These are phyloP conservation scores for Ciona savignyi DNA, from an alignment of 23 tunicate genomes.

Conservation along the genomic window DNA sequence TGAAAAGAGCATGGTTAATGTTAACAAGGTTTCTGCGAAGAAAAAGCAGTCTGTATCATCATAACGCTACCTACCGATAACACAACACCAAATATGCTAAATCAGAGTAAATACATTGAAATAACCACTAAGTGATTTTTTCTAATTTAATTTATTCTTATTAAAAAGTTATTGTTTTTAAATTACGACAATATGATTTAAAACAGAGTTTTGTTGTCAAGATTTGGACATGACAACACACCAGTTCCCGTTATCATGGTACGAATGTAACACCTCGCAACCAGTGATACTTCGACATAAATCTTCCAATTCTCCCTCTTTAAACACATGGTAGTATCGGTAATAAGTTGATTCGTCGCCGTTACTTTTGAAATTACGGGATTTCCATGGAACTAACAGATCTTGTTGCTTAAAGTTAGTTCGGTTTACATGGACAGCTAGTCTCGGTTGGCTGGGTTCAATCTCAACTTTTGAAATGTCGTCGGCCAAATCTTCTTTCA, in stretches of 20 bases:
- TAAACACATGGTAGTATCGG: slow-evolving; percentile 95
- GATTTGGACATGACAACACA: slow-evolving; percentile 57
- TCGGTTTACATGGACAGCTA: slow-evolving; percentile 63
- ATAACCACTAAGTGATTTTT: too few species aligned
- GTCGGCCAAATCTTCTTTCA: slow-evolving; percentile 26
- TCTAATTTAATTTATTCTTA: too few species aligned
- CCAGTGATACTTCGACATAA: slow-evolving; percentile 23
- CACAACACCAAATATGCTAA: too few species aligned
- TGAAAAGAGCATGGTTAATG: too few species aligned
- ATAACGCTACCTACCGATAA: too few species aligned
- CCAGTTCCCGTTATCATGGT: slow-evolving; percentile 99
- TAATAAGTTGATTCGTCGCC: slow-evolving; percentile 22
- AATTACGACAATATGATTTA: too few species aligned
- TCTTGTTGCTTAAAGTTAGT: slow-evolving; percentile 74
- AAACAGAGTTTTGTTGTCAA: too few species aligned
- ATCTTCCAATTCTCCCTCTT: slow-evolving; percentile 54
- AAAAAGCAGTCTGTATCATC: too few species aligned
- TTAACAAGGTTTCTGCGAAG: too few species aligned
- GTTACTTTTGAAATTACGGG: neutral
- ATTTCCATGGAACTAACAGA: slow-evolving; percentile 94
- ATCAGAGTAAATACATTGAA: too few species aligned
- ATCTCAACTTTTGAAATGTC: neutral
- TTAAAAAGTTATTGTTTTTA: too few species aligned
- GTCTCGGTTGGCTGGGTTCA: neutral
- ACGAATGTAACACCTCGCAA: slow-evolving; percentile 27